These are phyloP conservation scores for Struthio camelus DNA, from an alignment of 2,113 vertebrate species.

Conservation along the genomic window DNA sequence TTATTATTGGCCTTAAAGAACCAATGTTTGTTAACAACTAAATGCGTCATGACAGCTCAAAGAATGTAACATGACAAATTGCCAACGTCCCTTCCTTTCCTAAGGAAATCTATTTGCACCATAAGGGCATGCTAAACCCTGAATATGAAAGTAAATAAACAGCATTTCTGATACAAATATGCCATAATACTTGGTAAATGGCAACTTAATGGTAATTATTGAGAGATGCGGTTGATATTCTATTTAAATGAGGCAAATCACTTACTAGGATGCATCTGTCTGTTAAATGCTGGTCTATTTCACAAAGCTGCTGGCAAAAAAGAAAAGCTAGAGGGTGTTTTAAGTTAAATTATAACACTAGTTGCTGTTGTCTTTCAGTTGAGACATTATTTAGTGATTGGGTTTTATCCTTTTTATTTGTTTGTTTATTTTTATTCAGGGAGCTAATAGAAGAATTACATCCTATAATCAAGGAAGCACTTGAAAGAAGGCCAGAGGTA, in stretches of 20 bases:
- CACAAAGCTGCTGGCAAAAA: background rate
- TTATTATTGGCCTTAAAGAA: background rate
- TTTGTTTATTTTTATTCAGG: constrained; percentile 75
- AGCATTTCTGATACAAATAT: background rate
- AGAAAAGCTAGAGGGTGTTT: background rate
- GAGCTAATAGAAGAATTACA: constrained; percentile 98
- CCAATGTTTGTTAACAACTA: background rate
- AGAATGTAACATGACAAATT: background rate
- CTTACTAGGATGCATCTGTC: background rate
- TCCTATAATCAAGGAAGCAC: constrained; percentile 99
- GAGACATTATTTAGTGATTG: background rate
- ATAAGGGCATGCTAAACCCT: background rate
- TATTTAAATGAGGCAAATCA: background rate
- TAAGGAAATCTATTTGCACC: background rate
- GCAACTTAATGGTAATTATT: background rate
- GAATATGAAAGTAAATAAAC: background rate
- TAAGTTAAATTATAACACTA: background rate
- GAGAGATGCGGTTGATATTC: background rate
- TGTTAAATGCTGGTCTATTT: background rate
- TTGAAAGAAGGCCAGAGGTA: constrained; percentile 99
- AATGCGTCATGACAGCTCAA: background rate
- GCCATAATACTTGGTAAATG: background rate
- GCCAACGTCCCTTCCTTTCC: background rate
- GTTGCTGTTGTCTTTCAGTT: background rate
- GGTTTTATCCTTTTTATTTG: background rate